These are phyloP conservation scores for Muntiacus reevesi DNA, from an alignment of 2,113 vertebrate species.

Conservation along the genomic window DNA sequence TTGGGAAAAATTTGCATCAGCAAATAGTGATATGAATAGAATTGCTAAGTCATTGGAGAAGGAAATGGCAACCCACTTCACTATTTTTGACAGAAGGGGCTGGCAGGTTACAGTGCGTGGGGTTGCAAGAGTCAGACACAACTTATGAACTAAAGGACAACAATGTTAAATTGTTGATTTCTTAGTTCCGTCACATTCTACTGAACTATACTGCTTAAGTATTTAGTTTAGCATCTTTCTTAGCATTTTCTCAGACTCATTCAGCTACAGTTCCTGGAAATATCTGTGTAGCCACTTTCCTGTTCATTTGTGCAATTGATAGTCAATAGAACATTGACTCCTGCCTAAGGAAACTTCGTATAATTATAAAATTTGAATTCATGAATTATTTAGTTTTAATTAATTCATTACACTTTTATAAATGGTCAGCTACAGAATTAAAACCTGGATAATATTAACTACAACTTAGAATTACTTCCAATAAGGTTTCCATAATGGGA, in stretches of 20 bases:
- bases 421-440: neutral
- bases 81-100: neutral
- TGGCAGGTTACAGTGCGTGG: fast-evolving
- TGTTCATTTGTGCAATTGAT: neutral
- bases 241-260: neutral
- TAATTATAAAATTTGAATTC: neutral
- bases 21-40: neutral
- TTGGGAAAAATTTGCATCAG: neutral
- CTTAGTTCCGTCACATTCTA: neutral
- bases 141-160: neutral
- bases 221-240: neutral
- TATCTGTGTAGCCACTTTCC: neutral
- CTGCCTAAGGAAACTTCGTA: neutral
- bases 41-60: neutral
- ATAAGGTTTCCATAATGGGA: neutral
- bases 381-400: neutral
- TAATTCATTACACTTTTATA: neutral
- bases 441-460: neutral
- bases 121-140: neutral
- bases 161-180: neutral
- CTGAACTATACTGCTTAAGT: neutral
- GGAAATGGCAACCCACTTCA: neutral
- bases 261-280: neutral
- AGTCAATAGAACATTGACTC: neutral
- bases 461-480: neutral